Percentiles rank a stretch among this genome's conserved stretches.
Conservation (phyloP, 2,797 vertebrate genomes). For the Cyclopterus lumpus region DNA sequence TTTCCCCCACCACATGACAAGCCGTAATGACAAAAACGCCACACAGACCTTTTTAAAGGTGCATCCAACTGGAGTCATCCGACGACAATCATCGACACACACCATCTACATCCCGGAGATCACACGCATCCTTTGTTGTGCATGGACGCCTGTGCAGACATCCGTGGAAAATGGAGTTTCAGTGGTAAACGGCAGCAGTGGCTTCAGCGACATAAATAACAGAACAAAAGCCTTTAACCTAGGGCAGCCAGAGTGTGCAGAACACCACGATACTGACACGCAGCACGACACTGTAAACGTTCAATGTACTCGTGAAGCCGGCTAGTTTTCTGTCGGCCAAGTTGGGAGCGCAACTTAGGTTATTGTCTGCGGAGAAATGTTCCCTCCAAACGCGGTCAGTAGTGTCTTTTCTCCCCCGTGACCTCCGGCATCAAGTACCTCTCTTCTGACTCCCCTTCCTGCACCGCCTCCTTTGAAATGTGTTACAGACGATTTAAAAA, state of each 20-base stretch:
- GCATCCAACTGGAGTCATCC: slow-evolving; percentile 14
- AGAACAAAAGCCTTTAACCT: not conserved
- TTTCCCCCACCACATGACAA: not conserved
- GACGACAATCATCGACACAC: slow-evolving; percentile 17
- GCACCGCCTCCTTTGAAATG: slow-evolving; percentile 58
- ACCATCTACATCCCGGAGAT: slow-evolving; percentile 44
- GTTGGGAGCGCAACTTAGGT: slow-evolving; percentile 68
- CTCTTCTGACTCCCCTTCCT: slow-evolving; percentile 53
- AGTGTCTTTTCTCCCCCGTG: not conserved
- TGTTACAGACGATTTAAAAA: slow-evolving; percentile 61
- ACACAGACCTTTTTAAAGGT: slow-evolving; percentile 12
- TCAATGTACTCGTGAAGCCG: not conserved
- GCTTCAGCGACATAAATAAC: not conserved
- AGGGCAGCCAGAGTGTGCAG: not conserved
- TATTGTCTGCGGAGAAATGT: slow-evolving; percentile 58
- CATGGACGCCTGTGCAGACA: slow-evolving; percentile 44
- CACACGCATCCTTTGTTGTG: slow-evolving; percentile 73
- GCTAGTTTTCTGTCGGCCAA: slow-evolving; percentile 38
- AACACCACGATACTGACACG: not conserved
- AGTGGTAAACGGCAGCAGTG: slow-evolving; percentile 18
- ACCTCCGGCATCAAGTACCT: slow-evolving; percentile 39
- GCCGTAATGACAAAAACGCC: not conserved
- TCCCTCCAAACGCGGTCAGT: slow-evolving; percentile 36
- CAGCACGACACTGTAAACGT: not conserved
- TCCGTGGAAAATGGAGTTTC: slow-evolving; percentile 59